These are phyloP conservation scores for Natator depressus DNA, from an alignment of 2,113 vertebrate genomes.

Conservation along the genomic window DNA sequence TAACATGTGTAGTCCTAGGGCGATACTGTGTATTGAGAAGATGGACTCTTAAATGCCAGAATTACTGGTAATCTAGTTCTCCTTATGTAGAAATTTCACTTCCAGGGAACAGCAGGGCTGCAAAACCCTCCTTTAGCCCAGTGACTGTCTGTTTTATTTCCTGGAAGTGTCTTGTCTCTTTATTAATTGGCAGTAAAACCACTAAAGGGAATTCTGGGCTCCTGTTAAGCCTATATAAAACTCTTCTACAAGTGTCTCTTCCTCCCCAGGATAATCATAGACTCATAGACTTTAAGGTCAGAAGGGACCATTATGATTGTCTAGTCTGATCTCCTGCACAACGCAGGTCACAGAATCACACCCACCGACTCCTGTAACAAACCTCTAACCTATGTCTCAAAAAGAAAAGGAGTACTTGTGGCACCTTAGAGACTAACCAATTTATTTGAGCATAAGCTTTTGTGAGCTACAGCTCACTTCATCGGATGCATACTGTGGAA, in stretches of 20 bases:
- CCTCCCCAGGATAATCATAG: not conserved
- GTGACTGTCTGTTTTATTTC: constrained; percentile 17
- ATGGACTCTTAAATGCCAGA: not conserved
- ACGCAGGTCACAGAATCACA: too few species aligned
- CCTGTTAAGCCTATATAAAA: not conserved
- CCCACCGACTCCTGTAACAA: too few species aligned
- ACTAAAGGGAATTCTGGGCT: not conserved
- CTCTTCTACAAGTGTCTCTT: constrained; percentile 1
- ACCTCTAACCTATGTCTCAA: too few species aligned
- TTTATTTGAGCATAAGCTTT: too few species aligned
- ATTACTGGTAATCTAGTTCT: not conserved
- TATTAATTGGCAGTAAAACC: not conserved
- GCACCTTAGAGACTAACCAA: too few species aligned
- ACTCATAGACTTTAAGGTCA: too few species aligned
- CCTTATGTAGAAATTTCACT: constrained; percentile 26
- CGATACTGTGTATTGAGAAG: not conserved
- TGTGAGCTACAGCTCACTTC: too few species aligned
- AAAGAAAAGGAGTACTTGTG: too few species aligned
- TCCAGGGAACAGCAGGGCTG: not conserved
- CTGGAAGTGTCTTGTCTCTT: not conserved
- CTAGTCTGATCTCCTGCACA: too few species aligned
- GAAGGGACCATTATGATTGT: too few species aligned
- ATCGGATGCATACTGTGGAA: too few species aligned
- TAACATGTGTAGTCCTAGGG: not conserved
- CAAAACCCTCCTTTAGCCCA: constrained; percentile 23